Conservation (phyloP, 2,113 vertebrate species). For the Telmatochromis sp. region DNA sequence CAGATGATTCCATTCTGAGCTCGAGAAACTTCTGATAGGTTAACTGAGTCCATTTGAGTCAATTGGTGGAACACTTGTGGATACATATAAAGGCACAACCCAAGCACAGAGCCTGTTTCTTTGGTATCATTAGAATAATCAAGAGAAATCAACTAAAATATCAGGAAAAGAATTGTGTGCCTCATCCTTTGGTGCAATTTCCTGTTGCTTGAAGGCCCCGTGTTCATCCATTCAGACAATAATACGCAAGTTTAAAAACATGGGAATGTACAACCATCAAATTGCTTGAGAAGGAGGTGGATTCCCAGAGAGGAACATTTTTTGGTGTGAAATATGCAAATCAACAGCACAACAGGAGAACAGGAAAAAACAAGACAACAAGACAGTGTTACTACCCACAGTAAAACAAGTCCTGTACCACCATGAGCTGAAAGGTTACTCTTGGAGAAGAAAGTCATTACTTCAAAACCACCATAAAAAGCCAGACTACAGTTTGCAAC, state of each 20-base stretch:
- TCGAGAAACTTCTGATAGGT: background rate
- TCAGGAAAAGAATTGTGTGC: background rate
- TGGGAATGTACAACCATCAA: background rate
- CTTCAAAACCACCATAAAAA: background rate
- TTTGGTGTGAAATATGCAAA: background rate
- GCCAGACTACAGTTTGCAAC: background rate
- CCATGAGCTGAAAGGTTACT: background rate
- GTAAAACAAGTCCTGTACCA: background rate
- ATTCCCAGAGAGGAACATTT: background rate
- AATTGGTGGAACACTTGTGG: background rate
- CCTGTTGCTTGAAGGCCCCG: background rate
- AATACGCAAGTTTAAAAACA: background rate
- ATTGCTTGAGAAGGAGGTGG: background rate
- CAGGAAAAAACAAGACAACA: background rate
- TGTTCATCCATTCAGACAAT: background rate
- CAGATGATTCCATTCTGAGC: background rate
- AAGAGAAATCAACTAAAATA: background rate
- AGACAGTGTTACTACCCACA: background rate
- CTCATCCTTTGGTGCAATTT: background rate
- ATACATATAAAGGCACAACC: background rate
- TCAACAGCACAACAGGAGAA: background rate
- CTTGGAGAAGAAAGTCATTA: background rate
- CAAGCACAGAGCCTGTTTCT: background rate
- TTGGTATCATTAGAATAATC: background rate
- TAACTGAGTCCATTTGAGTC: background rate